Evolutionary conservation across 2,888 invertebrate genomes (phyloP), one percentile per base, ranked within the genome.

Genomic region (Agriopis leucophaearia): DNA sequence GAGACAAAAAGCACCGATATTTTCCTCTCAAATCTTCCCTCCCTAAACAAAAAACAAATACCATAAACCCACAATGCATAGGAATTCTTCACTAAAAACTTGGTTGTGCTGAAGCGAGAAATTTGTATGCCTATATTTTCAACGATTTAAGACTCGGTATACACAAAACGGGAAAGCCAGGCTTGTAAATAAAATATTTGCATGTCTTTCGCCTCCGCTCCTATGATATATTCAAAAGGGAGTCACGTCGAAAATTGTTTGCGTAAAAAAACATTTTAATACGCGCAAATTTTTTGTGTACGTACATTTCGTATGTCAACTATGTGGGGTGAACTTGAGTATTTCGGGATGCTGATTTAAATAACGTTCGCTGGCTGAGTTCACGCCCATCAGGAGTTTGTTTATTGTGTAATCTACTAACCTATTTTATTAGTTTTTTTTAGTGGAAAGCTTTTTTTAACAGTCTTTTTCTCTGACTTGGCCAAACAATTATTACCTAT

Each of bases 121-220:
- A 55, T 66, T 72, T 52, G 42, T 58, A 69, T 69, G 71, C 58
- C 65, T 62, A 51, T 66, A 64, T 56, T 66, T 56, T 45, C 51
- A 55, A 64, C 67, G 58, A 58, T 67, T 61, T 66, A 66, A 60
- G 67, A 40, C 66, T 51, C 67, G 63, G 61, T 65, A 64, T 56
- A 68, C 54, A 78, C 77, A 82, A 78, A 80, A 27, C 74, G 77
- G 72, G 76, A 78, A 80, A 76, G 71, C 78, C 81, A 70, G 73
- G 78, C 76, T 73, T 81, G 81, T 85, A 79, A 85, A 87, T 86
- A 79, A 86, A 86, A 84, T 86, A 86, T 86, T 88, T 81, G 84
- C 85, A 80, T 80, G 81, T 85, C 81, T 84, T 83, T 82, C 80
- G 78, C 77, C 79, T 78, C 80, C 81, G 77, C 78, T 77, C 66